A percentile compares a stretch with the other conserved stretches of the same genome.
phyloP scores from a whole-genome alignment of 2,888 invertebrate genomes.

The Pristionchus fissidentatus region DNA sequence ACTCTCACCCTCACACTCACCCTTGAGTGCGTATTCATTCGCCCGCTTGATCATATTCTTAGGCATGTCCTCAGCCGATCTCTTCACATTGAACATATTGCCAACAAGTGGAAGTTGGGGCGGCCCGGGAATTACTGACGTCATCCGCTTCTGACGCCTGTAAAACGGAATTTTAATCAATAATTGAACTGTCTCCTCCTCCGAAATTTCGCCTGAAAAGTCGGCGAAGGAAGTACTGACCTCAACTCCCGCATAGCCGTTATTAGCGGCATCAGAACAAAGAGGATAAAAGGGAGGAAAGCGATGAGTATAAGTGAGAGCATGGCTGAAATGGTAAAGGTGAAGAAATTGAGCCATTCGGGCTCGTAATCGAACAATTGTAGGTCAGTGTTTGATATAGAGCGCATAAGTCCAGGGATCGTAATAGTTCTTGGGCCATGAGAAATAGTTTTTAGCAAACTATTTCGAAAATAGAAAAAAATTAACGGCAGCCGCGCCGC shows the following conservation, averaged over 20 bases:
- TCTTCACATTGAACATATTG: background rate
- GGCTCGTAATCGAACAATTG: too few species aligned
- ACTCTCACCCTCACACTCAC: conserved; percentile 17
- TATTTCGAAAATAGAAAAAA: too few species aligned
- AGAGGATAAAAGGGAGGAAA: background rate
- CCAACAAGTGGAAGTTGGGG: conserved; percentile 3
- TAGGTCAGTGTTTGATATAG: too few species aligned
- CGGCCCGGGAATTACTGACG: background rate
- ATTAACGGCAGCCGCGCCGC: too few species aligned
- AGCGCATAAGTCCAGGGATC: too few species aligned
- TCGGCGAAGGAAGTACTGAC: too few species aligned
- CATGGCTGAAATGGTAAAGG: too few species aligned
- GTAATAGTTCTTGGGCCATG: too few species aligned
- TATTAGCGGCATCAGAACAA: background rate
- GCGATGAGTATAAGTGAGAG: background rate
- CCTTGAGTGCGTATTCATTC: background rate
- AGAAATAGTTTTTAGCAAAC: too few species aligned
- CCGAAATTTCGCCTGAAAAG: too few species aligned
- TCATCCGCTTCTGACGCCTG: conserved; percentile 15
- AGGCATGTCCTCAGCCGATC: conserved; percentile 19
- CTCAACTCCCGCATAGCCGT: background rate
- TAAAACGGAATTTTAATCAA: background rate
- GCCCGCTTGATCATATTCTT: conserved; percentile 5
- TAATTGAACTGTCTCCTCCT: too few species aligned
- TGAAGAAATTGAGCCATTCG: too few species aligned